These are phyloP conservation scores for Ichneumon xanthorius DNA, from an alignment of 2,888 invertebrate species.

Conservation along the genomic window DNA sequence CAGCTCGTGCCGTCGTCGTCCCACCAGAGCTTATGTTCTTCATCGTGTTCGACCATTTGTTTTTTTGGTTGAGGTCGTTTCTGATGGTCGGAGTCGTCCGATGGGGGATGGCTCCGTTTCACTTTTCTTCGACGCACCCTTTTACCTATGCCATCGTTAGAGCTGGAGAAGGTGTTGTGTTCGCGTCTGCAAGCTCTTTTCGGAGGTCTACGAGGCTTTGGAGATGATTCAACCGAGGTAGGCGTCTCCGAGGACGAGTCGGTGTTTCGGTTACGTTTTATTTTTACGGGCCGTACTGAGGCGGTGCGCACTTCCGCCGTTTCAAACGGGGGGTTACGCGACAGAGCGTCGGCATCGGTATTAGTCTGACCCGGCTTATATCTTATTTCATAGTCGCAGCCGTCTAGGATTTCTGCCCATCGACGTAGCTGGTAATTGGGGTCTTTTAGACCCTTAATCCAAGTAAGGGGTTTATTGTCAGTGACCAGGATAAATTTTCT, in stretches of 20 bases:
- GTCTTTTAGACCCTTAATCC: conserved; percentile 73
- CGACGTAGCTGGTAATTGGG: conserved; percentile 72
- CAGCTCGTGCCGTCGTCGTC: not conserved
- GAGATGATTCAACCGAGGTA: too few species aligned
- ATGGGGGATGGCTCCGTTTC: not conserved
- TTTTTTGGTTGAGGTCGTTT: not conserved
- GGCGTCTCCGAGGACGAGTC: too few species aligned
- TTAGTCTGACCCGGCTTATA: conserved; percentile 44
- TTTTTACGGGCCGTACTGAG: too few species aligned
- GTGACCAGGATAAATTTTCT: conserved; percentile 71
- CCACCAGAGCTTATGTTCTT: not conserved
- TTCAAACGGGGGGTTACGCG: conserved; percentile 26
- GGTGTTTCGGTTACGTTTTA: too few species aligned
- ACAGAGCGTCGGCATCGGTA: conserved; percentile 1
- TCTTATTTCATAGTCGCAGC: conserved; percentile 70
- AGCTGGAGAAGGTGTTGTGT: not conserved
- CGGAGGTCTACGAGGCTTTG: too few species aligned
- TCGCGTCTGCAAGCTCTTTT: too few species aligned
- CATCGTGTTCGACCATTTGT: not conserved
- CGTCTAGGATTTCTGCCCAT: conserved; percentile 74
- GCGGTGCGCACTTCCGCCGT: too few species aligned
- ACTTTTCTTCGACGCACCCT: not conserved
- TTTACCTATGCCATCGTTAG: not conserved
- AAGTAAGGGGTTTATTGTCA: conserved; percentile 71
- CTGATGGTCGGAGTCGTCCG: not conserved